Evolutionary conservation across 2,113 vertebrate genomes (phyloP).

Genomic region (Irena cyanogastra): DNA sequence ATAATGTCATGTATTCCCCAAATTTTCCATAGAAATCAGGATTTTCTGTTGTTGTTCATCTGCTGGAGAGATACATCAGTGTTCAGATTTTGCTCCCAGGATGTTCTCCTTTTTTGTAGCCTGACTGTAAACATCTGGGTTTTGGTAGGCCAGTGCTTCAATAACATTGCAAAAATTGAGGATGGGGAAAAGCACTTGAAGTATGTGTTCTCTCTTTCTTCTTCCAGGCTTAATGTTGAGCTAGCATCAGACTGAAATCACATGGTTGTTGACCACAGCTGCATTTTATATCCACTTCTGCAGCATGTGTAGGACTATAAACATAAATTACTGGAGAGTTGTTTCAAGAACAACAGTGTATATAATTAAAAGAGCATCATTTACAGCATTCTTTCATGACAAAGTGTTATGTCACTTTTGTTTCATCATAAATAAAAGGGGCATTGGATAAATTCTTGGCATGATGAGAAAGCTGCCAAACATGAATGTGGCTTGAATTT

Average conservation of each 20-base stretch:
- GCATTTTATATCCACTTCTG: slow-evolving; percentile 12
- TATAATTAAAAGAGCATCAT: slow-evolving; percentile 62
- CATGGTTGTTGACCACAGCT: neutral
- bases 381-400: slow-evolving; percentile 61
- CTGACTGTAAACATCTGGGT: neutral
- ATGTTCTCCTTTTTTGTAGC: neutral
- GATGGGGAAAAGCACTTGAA: neutral
- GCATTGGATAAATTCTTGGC: slow-evolving; percentile 57
- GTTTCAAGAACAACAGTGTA: slow-evolving; percentile 51
- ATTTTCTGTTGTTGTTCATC: neutral
- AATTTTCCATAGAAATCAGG: neutral
- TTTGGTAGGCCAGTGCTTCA: neutral
- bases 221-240: neutral
- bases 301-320: neutral
- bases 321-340: slow-evolving; percentile 51
- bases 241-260: neutral
- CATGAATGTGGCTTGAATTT: slow-evolving; percentile 60
- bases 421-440: slow-evolving; percentile 73
- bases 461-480: slow-evolving; percentile 56
- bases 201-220: neutral
- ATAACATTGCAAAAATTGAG: neutral
- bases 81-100: neutral
- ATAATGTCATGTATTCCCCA: neutral
- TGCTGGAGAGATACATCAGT: neutral
- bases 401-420: slow-evolving; percentile 66